These are phyloP conservation scores for Enteromius radiatus DNA, from an alignment of 2,797 vertebrate genomes.

Conservation along the genomic window DNA sequence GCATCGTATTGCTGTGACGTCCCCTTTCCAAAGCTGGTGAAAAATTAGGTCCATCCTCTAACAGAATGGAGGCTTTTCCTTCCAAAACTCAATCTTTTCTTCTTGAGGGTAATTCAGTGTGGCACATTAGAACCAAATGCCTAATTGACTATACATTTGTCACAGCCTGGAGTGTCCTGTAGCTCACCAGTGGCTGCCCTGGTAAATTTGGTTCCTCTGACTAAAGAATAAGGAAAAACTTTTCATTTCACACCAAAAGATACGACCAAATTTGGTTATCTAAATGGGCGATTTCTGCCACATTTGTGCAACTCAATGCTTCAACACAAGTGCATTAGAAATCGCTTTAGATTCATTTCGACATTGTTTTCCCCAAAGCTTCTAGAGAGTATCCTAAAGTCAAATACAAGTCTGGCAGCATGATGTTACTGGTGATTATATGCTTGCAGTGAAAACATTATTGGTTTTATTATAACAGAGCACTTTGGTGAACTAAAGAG, in stretches of 20 bases:
- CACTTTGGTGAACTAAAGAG: slow-evolving; percentile 8
- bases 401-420: background rate
- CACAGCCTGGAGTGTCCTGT: background rate
- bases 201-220: background rate
- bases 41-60: slow-evolving; percentile 30
- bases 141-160: slow-evolving; percentile 14
- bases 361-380: background rate
- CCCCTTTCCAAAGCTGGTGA: slow-evolving; percentile 3
- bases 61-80: background rate
- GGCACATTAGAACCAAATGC: background rate
- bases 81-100: background rate
- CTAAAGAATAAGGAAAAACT: background rate
- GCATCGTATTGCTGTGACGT: slow-evolving; percentile 50
- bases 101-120: background rate
- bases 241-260: background rate
- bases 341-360: background rate
- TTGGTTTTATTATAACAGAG: slow-evolving; percentile 9
- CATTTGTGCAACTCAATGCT: background rate
- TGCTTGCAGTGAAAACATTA: slow-evolving; percentile 12
- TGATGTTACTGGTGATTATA: background rate
- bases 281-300: background rate
- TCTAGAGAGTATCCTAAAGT: background rate
- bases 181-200: background rate
- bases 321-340: background rate
- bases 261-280: background rate